These are phyloP conservation scores for Lontra canadensis DNA, from an alignment of 2,113 vertebrate species.

Conservation along the genomic window DNA sequence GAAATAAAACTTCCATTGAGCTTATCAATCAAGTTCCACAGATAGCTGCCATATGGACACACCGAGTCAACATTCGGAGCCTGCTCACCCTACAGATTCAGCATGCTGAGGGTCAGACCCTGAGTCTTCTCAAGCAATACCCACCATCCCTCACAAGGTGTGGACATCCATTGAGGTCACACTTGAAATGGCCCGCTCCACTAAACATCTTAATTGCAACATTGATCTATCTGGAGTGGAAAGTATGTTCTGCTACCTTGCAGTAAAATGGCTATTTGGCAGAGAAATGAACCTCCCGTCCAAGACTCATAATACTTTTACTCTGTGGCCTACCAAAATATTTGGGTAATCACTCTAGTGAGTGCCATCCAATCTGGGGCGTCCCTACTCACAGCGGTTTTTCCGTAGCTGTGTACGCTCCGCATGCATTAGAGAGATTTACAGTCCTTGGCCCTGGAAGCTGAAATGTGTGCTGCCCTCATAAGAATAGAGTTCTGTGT, in stretches of 20 bases:
- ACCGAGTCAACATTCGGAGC: neutral
- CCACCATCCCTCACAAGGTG: neutral
- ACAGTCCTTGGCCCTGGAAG: neutral
- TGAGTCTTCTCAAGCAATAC: neutral
- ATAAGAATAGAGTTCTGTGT: neutral
- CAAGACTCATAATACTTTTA: constrained; percentile 31
- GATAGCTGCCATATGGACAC: neutral
- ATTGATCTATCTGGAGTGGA: neutral
- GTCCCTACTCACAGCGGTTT: neutral
- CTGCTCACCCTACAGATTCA: neutral
- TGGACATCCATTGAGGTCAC: neutral
- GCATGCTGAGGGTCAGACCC: neutral
- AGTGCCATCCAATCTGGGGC: neutral
- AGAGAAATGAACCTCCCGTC: neutral
- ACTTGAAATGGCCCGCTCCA: neutral
- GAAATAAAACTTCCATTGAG: neutral
- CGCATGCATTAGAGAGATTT: neutral
- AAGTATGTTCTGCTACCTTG: neutral
- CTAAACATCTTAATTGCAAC: neutral
- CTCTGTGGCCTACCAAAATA: constrained; percentile 46
- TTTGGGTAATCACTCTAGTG: neutral
- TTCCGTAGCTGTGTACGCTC: neutral
- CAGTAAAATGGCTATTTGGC: neutral
- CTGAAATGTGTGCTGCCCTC: neutral
- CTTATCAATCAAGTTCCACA: neutral